Evolutionary conservation across 1,140 invertebrate species (phyloP).

Genomic region (Drosophila punjabiensis): DNA sequence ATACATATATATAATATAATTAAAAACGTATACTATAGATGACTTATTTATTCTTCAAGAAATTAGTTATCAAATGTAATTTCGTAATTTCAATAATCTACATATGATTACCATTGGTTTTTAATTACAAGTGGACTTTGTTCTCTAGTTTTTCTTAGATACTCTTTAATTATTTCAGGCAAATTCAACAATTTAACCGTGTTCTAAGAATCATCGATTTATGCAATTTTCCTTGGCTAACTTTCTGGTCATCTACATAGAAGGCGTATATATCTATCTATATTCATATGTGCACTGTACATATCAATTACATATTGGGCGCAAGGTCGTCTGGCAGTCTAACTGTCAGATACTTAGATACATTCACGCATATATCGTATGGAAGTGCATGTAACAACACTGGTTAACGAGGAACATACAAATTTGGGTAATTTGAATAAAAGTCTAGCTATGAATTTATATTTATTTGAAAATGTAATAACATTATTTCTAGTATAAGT

Average conservation of each 20-base stretch:
- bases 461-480: too few species aligned
- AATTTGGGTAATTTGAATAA: not conserved
- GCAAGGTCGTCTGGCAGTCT: slow-evolving; percentile 64
- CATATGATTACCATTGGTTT: not conserved
- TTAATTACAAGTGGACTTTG: not conserved
- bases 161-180: not conserved
- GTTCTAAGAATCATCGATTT: not conserved
- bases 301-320: slow-evolving; percentile 75
- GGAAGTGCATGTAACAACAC: slow-evolving; percentile 2
- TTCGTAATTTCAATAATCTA: not conserved
- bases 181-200: not conserved
- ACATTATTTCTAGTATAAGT: not conserved
- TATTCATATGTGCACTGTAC: slow-evolving; percentile 24
- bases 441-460: not conserved
- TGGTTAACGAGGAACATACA: not conserved
- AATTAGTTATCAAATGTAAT: not conserved
- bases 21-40: too few species aligned
- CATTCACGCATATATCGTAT: slow-evolving; percentile 24
- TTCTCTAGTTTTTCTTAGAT: not conserved
- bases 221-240: slow-evolving; percentile 9
- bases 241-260: slow-evolving; percentile 25
- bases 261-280: slow-evolving; percentile 5
- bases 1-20: too few species aligned
- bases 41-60: not conserved
- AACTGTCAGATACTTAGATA: slow-evolving; percentile 38